Conservation (phyloP, 2,797 vertebrate genomes). For the Parambassis ranga region DNA sequence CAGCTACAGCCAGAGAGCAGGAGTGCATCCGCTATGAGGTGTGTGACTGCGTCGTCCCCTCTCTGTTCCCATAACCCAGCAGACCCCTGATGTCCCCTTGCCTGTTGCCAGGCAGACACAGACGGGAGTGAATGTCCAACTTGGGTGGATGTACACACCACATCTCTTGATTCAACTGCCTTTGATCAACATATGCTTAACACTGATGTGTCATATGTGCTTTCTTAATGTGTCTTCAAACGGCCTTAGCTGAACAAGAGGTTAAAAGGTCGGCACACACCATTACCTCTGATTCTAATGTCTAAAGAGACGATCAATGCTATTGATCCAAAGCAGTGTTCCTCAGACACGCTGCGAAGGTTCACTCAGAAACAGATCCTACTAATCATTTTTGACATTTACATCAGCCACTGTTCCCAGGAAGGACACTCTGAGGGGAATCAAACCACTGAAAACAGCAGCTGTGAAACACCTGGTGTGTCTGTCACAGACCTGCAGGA, state of each 20-base stretch:
- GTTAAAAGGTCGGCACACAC: slow-evolving; percentile 34
- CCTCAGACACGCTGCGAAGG: not conserved
- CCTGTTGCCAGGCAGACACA: slow-evolving; percentile 4
- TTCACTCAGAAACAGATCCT: not conserved
- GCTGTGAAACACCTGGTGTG: not conserved
- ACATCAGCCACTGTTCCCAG: not conserved
- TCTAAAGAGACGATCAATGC: slow-evolving; percentile 24
- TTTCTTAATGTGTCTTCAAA: not conserved
- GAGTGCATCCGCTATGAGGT: slow-evolving; percentile 49
- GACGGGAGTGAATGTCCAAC: not conserved
- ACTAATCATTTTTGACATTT: slow-evolving; percentile 11
- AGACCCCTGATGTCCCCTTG: slow-evolving; percentile 26
- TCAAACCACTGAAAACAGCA: not conserved
- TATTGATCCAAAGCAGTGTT: slow-evolving; percentile 33
- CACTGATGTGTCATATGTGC: not conserved
- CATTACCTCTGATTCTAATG: slow-evolving; percentile 28
- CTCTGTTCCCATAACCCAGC: slow-evolving; percentile 69
- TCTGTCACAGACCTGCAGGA: not conserved
- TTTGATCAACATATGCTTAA: not conserved
- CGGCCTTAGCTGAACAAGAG: not conserved
- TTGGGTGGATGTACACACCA: slow-evolving; percentile 3
- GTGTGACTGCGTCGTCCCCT: slow-evolving; percentile 45
- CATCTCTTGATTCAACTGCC: not conserved
- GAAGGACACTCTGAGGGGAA: not conserved
- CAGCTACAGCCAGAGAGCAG: slow-evolving; percentile 58